These are phyloP conservation scores for Solea senegalensis DNA, from an alignment of 2,113 vertebrate species.

Conservation along the genomic window DNA sequence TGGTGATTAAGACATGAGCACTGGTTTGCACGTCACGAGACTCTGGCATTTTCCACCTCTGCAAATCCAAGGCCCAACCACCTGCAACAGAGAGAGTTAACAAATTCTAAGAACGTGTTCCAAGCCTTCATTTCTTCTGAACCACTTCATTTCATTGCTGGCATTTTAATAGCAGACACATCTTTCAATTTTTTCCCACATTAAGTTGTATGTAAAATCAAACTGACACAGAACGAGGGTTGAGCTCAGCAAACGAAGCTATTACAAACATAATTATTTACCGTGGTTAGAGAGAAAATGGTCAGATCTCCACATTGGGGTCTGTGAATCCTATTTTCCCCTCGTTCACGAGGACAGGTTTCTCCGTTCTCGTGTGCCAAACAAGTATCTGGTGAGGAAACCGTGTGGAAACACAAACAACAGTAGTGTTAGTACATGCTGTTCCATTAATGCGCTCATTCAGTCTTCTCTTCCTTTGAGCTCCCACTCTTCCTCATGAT, in stretches of 20 bases:
- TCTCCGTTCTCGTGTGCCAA: slow-evolving; percentile 98
- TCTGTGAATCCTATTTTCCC: slow-evolving; percentile 99
- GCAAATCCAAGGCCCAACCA: slow-evolving; percentile 58
- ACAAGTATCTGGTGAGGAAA: slow-evolving; percentile 89
- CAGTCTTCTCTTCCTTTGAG: slow-evolving; percentile 17
- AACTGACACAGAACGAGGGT: neutral
- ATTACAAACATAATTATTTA: slow-evolving; percentile 38
- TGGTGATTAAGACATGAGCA: slow-evolving; percentile 57
- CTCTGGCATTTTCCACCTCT: slow-evolving; percentile 22
- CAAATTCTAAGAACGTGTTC: slow-evolving; percentile 39
- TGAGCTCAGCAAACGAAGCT: neutral
- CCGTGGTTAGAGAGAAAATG: slow-evolving; percentile 35
- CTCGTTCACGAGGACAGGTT: slow-evolving; percentile 96
- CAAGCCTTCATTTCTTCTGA: slow-evolving; percentile 28
- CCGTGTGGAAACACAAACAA: slow-evolving; percentile 36
- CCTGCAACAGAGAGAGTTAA: slow-evolving; percentile 69
- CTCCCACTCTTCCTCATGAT: slow-evolving; percentile 23
- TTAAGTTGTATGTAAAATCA: no score
- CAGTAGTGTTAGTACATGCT: slow-evolving; percentile 42
- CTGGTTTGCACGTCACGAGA: slow-evolving; percentile 43
- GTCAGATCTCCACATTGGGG: slow-evolving; percentile 95
- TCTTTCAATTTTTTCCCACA: no score
- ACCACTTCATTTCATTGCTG: neutral
- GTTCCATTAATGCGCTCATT: slow-evolving; percentile 45
- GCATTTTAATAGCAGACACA: no score